A percentile compares a stretch with the other conserved stretches of the same genome.
These are phyloP conservation scores for Epinephelus lanceolatus DNA, from an alignment of 2,113 vertebrate genomes.

Conservation along the genomic window DNA sequence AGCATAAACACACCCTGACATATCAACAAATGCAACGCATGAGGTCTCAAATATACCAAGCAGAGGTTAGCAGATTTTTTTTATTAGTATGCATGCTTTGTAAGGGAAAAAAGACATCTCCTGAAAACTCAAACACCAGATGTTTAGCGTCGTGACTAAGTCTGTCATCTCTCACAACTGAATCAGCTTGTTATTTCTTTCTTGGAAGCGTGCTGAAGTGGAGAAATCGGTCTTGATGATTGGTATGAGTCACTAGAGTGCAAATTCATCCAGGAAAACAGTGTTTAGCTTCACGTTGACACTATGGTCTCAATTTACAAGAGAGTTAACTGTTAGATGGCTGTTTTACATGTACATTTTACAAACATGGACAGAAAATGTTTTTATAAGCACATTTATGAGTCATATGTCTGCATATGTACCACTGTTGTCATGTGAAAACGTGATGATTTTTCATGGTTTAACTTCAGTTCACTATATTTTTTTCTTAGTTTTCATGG, in stretches of 20 bases:
- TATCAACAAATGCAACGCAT: slow-evolving; percentile 30
- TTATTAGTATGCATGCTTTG: slow-evolving; percentile 33
- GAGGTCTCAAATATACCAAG: slow-evolving; percentile 17
- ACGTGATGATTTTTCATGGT: background rate
- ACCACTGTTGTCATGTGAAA: background rate
- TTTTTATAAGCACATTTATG: background rate
- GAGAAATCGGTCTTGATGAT: slow-evolving; percentile 42
- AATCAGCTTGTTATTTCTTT: slow-evolving; percentile 45
- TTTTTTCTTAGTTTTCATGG: background rate
- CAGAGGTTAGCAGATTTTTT: slow-evolving; percentile 23
- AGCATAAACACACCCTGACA: background rate
- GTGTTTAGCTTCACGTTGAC: slow-evolving; percentile 20
- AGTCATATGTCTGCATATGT: background rate
- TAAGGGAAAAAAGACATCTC: background rate
- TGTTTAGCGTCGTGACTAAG: slow-evolving; percentile 60
- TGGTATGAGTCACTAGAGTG: slow-evolving; percentile 55
- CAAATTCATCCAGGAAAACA: slow-evolving; percentile 42
- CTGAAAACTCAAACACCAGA: slow-evolving; percentile 47
- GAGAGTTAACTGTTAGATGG: slow-evolving; percentile 9
- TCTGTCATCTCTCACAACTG: slow-evolving; percentile 51
- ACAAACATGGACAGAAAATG: background rate
- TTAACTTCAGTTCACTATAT: background rate
- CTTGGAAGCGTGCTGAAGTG: slow-evolving; percentile 27
- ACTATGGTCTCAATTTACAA: slow-evolving; percentile 11
- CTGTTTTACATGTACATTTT: background rate